Evolutionary conservation across 2,113 vertebrate species (phyloP).

Genomic region (Emydura subglobosa): DNA sequence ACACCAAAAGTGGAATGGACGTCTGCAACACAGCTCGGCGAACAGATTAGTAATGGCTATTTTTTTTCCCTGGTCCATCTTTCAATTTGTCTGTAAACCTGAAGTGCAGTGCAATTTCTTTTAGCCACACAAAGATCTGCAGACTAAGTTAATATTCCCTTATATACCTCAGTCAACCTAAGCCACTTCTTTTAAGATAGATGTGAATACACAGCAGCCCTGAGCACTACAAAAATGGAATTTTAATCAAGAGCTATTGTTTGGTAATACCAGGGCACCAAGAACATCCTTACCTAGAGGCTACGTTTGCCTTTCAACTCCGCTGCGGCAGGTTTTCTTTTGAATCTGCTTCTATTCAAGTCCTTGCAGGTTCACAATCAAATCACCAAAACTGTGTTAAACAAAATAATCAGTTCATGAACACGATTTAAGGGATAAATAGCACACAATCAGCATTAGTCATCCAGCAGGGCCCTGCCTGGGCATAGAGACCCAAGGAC

Average conservation of each 20-base stretch:
- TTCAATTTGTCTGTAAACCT: fast-evolving
- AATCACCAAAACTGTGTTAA: slow-evolving; percentile 57
- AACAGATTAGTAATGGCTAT: neutral
- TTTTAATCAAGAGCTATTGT: slow-evolving; percentile 38
- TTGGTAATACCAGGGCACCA: slow-evolving; percentile 26
- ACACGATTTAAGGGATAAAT: slow-evolving; percentile 56
- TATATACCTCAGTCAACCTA: neutral
- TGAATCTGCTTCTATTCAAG: slow-evolving; percentile 15
- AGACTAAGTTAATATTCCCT: neutral
- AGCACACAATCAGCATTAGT: slow-evolving; percentile 58
- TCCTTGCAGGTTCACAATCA: slow-evolving; percentile 50
- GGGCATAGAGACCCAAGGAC: slow-evolving; percentile 46
- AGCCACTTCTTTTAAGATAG: slow-evolving; percentile 4
- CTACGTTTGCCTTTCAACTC: slow-evolving; percentile 22
- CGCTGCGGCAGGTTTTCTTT: neutral
- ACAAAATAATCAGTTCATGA: slow-evolving; percentile 57
- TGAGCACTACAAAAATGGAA: slow-evolving; percentile 24
- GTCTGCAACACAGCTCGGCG: neutral
- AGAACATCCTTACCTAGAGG: slow-evolving; percentile 54
- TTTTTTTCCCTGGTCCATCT: neutral
- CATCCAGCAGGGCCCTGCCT: neutral
- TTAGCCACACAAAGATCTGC: neutral
- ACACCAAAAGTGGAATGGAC: neutral
- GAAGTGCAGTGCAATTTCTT: neutral
- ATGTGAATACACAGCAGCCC: slow-evolving; percentile 2